A percentile compares a stretch with the other conserved stretches of the same genome.
Evolutionary conservation across 2,888 invertebrate species (phyloP).

Genomic region (Minunthozetes semirufus): DNA sequence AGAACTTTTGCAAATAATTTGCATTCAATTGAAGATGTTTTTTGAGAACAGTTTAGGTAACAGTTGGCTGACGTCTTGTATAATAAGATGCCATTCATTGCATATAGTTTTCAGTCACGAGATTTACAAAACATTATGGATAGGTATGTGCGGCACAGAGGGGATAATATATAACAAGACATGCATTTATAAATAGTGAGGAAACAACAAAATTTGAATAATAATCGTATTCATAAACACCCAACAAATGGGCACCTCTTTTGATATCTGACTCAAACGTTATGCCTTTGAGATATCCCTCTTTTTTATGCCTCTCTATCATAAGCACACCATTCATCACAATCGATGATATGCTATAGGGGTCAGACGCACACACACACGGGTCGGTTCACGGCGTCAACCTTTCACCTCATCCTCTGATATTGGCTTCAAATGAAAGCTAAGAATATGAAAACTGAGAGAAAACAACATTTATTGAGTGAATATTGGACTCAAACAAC

Average conservation of each 20-base stretch:
- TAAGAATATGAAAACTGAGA: neutral
- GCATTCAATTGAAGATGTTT: too few relatives aligned
- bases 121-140: neutral
- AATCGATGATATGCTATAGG: neutral
- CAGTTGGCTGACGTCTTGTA: neutral
- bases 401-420: neutral
- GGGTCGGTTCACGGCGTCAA: neutral
- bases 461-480: neutral
- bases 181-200: neutral
- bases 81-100: neutral
- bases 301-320: neutral
- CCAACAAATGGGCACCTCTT: conserved; percentile 1
- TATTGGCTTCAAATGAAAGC: too few relatives aligned
- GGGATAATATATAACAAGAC: neutral
- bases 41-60: too few relatives aligned
- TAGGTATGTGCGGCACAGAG: neutral
- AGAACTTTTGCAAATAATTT: too few relatives aligned
- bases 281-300: too few relatives aligned
- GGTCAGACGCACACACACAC: neutral
- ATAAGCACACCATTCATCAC: neutral
- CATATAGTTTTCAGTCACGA: neutral
- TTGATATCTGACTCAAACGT: neutral
- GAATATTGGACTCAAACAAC: neutral
- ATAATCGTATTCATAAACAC: conserved; percentile 12
- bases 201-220: conserved; percentile 1